Evolutionary conservation across 2,797 vertebrate genomes (phyloP).

Genomic region (Gadopsis marmoratus): DNA sequence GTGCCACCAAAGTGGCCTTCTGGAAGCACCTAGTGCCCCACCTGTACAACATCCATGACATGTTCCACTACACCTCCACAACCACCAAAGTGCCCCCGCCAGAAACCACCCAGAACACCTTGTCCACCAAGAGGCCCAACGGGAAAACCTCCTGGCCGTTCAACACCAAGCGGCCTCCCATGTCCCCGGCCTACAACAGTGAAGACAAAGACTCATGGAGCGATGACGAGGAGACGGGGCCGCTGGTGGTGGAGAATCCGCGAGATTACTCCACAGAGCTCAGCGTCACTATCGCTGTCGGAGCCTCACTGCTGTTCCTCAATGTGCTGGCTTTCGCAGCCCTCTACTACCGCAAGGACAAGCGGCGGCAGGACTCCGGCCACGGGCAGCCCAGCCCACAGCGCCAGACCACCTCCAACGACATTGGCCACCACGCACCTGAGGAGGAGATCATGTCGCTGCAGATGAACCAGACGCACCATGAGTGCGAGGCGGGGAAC

Average conservation of each 20-base stretch:
- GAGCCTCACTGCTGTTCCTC: conserved; percentile 97
- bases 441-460: conserved; percentile 97
- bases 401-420: conserved; percentile 86
- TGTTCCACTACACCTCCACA: conserved; percentile 99
- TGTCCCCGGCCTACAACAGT: conserved; percentile 95
- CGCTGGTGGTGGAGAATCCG: conserved; percentile 93
- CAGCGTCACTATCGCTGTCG: conserved; percentile 97
- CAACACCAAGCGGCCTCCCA: conserved; percentile 95
- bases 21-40: conserved; percentile 98
- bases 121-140: conserved; percentile 93
- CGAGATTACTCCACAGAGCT: conserved; percentile 98
- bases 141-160: conserved; percentile 88
- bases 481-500: conserved; percentile 92
- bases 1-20: conserved; percentile 97
- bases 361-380: conserved; percentile 93
- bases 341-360: conserved; percentile 99
- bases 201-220: conserved; percentile 93
- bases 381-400: conserved; percentile 93
- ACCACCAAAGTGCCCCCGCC: conserved; percentile 98
- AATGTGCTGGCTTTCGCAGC: conserved; percentile 97
- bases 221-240: conserved; percentile 89
- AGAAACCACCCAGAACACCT: conserved; percentile 95
- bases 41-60: conserved; percentile 96
- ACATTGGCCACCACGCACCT: conserved; percentile 90
- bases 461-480: conserved; percentile 95